Conservation (phyloP, 2,888 invertebrate genomes). For the Netelia fuscicornis region DNA sequence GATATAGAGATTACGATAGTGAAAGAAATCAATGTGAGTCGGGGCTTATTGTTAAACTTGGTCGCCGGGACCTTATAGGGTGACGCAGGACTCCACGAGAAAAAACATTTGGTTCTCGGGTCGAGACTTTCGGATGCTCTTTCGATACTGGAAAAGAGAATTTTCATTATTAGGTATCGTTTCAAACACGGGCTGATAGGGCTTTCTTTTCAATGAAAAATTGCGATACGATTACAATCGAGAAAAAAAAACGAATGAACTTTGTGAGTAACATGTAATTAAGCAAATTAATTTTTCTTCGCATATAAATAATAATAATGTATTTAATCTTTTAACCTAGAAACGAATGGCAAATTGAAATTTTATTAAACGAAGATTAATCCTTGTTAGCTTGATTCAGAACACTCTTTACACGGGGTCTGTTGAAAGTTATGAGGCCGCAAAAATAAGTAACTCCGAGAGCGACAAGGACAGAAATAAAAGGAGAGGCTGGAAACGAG, state of each 20-base stretch:
- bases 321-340: no score
- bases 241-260: not conserved
- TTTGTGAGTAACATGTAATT: not conserved
- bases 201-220: not conserved
- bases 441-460: constrained; percentile 62
- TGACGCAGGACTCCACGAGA: constrained; percentile 8
- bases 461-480: constrained; percentile 61
- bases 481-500: constrained; percentile 56
- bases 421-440: constrained; percentile 27
- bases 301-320: not conserved
- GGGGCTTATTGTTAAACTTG: no score
- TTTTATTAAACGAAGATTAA: no score
- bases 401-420: constrained; percentile 30
- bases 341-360: no score
- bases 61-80: constrained; percentile 3
- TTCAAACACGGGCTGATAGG: not conserved
- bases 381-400: constrained; percentile 33
- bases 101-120: not conserved
- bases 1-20: constrained; percentile 53
- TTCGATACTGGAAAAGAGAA: not conserved
- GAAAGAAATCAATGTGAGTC: constrained; percentile 9
- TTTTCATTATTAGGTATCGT: not conserved
- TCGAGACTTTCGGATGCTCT: not conserved
- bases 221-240: not conserved
- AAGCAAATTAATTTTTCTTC: constrained; percentile 1